Conservation (phyloP, 2,113 vertebrate species). For the Pseudorasbora parva region DNA sequence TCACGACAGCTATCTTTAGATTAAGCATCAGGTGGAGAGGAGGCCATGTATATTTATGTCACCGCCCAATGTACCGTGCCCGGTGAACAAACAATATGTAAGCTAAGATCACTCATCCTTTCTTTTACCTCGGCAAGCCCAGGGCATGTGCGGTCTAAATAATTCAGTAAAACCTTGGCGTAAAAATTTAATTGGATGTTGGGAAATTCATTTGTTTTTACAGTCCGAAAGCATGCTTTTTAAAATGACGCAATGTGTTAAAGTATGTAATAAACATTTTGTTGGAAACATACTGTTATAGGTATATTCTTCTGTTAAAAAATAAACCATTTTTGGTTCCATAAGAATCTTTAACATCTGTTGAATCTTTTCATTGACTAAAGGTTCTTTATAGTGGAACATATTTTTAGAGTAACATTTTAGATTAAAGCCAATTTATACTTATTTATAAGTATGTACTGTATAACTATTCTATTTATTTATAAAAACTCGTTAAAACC, state of each 20-base stretch:
- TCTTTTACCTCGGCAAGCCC: constrained; percentile 47
- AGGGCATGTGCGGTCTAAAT: constrained; percentile 54
- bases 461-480: too few species aligned
- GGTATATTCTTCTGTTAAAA: neutral
- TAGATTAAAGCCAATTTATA: too few species aligned
- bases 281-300: neutral
- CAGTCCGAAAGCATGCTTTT: neutral
- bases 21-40: constrained; percentile 43
- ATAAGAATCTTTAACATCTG: too few species aligned
- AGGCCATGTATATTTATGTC: constrained; percentile 56
- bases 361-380: neutral
- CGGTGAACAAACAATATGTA: constrained; percentile 51
- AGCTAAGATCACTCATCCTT: constrained; percentile 62
- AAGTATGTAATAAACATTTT: neutral
- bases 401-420: too few species aligned
- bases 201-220: constrained; percentile 54
- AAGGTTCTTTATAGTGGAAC: too few species aligned
- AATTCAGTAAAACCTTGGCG: constrained; percentile 54
- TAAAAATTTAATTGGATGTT: constrained; percentile 57
- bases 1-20: constrained; percentile 36
- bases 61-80: constrained; percentile 30
- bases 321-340: too few species aligned
- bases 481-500: too few species aligned
- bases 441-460: too few species aligned
- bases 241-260: neutral